Conservation (phyloP, 2,888 invertebrate species). For the Amphimallon solstitiale region DNA sequence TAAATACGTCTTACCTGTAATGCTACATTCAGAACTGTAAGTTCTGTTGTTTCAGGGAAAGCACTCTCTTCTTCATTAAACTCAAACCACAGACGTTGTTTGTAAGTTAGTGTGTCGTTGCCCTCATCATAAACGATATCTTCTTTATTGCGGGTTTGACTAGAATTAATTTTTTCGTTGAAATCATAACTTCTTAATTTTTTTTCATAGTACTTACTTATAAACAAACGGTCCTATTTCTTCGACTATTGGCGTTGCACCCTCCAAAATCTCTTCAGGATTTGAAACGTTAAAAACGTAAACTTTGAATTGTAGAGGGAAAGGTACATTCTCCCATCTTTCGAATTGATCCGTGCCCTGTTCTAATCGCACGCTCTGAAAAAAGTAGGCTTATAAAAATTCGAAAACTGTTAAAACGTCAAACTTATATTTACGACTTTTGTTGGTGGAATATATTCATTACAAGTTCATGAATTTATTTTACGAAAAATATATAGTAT, state of each 20-base stretch:
- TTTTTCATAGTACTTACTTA: slow-evolving; percentile 54
- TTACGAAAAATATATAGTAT: too few species aligned
- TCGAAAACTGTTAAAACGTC: too few species aligned
- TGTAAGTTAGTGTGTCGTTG: slow-evolving; percentile 68
- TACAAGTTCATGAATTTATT: too few species aligned
- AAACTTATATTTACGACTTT: too few species aligned
- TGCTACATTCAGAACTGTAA: slow-evolving; percentile 66
- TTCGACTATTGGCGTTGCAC: slow-evolving; percentile 60
- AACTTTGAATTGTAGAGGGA: slow-evolving; percentile 61
- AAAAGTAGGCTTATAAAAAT: slow-evolving; percentile 17
- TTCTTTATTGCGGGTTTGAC: slow-evolving; percentile 26
- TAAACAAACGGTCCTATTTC: slow-evolving; percentile 65
- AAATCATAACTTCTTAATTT: not conserved
- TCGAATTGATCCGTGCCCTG: slow-evolving; percentile 59
- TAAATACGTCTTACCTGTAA: slow-evolving; percentile 64
- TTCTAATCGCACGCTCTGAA: slow-evolving; percentile 58
- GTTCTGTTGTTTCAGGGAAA: slow-evolving; percentile 66
- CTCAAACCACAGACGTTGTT: slow-evolving; percentile 62
- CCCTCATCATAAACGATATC: slow-evolving; percentile 41
- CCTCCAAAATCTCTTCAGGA: slow-evolving; percentile 59
- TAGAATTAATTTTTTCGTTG: slow-evolving; percentile 5
- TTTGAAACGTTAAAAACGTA: slow-evolving; percentile 66
- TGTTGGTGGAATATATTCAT: too few species aligned
- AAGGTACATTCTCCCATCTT: slow-evolving; percentile 62
- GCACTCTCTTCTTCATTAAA: slow-evolving; percentile 71